These are phyloP conservation scores for Nemurella pictetii DNA, from an alignment of 2,888 invertebrate species.

Conservation along the genomic window DNA sequence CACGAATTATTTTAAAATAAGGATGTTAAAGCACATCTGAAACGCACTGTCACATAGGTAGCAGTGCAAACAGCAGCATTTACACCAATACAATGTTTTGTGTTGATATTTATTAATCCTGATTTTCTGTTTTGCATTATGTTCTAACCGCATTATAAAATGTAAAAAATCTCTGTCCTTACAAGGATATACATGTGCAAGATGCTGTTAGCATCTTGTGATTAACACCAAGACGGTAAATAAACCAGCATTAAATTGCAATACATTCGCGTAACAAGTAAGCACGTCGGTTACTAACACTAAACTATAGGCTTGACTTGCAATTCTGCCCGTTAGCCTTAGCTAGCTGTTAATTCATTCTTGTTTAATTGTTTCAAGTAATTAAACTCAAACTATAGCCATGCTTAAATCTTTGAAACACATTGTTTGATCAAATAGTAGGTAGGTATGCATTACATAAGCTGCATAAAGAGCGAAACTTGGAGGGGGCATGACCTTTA, in stretches of 20 bases:
- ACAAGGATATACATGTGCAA: conserved; percentile 25
- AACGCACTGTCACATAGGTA: conserved; percentile 10
- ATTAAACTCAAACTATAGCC: background rate
- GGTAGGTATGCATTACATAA: background rate
- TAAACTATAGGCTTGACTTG: background rate
- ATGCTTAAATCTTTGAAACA: background rate
- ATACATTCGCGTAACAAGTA: background rate
- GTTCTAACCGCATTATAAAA: conserved; percentile 8
- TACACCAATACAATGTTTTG: conserved; percentile 9
- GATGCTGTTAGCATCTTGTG: conserved; percentile 20
- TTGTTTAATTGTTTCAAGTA: conserved; percentile 28
- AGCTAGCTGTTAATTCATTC: conserved; percentile 12
- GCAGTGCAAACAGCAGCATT: conserved; percentile 10
- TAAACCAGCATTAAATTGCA: conserved; percentile 10
- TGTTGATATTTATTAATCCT: conserved; percentile 24
- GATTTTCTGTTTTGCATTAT: conserved; percentile 17
- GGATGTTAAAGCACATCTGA: conserved; percentile 31
- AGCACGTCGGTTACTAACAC: background rate
- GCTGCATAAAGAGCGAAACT: background rate
- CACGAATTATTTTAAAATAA: conserved; percentile 39
- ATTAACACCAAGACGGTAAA: conserved; percentile 20
- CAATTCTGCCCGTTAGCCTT: background rate
- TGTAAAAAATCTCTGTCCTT: conserved; percentile 20
- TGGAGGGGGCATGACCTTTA: conserved; percentile 31
- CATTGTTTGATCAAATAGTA: background rate